Evolutionary conservation across 2,113 vertebrate genomes (phyloP).

Genomic region (Toxotes chatareus): DNA sequence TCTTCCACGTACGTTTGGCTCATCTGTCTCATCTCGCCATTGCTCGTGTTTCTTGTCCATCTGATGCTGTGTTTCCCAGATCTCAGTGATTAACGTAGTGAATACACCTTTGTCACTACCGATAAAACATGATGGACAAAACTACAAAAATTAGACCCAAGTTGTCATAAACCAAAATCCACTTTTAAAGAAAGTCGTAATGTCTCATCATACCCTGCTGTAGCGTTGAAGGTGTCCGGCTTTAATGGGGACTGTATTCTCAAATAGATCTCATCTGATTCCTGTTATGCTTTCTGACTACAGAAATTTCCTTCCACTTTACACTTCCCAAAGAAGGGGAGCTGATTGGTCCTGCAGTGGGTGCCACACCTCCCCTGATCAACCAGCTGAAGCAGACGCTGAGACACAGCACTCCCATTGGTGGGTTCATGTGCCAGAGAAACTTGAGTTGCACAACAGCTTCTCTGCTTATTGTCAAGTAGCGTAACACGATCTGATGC

Average conservation of each 20-base stretch:
- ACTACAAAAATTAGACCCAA: no score
- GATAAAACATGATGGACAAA: no score
- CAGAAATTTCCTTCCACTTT: conserved; percentile 92
- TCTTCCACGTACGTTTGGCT: no score
- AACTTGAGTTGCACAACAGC: not conserved
- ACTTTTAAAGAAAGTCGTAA: no score
- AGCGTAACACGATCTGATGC: not conserved
- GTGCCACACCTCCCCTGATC: conserved; percentile 88
- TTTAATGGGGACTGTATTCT: not conserved
- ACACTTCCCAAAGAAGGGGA: conserved; percentile 92
- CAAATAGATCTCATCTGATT: not conserved
- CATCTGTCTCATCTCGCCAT: no score
- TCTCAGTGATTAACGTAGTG: no score
- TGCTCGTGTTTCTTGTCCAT: no score
- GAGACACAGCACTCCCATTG: conserved; percentile 97
- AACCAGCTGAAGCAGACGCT: conserved; percentile 91
- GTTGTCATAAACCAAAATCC: no score
- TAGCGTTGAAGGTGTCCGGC: no score
- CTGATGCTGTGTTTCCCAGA: no score
- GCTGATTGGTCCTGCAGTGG: conserved; percentile 86
- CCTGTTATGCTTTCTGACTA: not conserved
- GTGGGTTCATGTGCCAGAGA: conserved; percentile 80
- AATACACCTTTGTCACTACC: no score
- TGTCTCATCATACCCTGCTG: no score
- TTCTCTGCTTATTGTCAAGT: not conserved